Evolutionary conservation across 2,113 vertebrate species (phyloP).

Genomic region (Platichthys stellatus): DNA sequence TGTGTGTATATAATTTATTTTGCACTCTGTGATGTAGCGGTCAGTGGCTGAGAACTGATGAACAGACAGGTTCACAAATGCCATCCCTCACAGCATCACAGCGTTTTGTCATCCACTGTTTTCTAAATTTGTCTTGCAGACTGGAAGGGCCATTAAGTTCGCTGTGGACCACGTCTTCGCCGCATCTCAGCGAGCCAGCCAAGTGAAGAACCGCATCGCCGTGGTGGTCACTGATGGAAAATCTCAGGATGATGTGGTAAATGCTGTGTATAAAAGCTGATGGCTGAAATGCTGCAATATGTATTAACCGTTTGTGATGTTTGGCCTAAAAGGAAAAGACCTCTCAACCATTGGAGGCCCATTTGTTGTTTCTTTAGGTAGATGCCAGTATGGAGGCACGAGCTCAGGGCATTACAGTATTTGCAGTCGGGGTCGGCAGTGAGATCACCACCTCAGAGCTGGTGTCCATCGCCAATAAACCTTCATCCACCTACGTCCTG

Average conservation of each 20-base stretch:
- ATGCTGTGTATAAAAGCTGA: constrained; percentile 8
- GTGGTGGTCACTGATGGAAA: constrained; percentile 87
- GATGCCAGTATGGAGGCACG: constrained; percentile 80
- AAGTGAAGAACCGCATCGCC: constrained; percentile 82
- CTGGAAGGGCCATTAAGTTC: constrained; percentile 85
- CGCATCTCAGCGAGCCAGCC: constrained; percentile 67
- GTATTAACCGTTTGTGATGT: not conserved
- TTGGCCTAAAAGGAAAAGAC: not conserved
- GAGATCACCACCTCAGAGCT: constrained; percentile 85
- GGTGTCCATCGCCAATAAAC: constrained; percentile 83
- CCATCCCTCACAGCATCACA: not conserved
- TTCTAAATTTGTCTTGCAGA: constrained; percentile 59
- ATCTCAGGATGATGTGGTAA: constrained; percentile 85
- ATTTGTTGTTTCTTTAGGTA: constrained; percentile 46
- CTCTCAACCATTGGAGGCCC: not conserved
- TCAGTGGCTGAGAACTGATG: not conserved
- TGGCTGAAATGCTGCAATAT: not conserved
- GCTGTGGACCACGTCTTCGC: constrained; percentile 83
- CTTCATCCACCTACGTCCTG: constrained; percentile 80
- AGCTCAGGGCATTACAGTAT: constrained; percentile 78
- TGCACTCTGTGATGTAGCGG: not conserved
- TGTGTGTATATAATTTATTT: not conserved
- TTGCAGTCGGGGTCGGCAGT: constrained; percentile 84
- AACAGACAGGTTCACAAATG: not conserved
- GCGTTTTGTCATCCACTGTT: not conserved